Evolutionary conservation across 2,888 invertebrate species (phyloP), one percentile per base, ranked within the genome.

Genomic region (Corbicula japonica): DNA sequence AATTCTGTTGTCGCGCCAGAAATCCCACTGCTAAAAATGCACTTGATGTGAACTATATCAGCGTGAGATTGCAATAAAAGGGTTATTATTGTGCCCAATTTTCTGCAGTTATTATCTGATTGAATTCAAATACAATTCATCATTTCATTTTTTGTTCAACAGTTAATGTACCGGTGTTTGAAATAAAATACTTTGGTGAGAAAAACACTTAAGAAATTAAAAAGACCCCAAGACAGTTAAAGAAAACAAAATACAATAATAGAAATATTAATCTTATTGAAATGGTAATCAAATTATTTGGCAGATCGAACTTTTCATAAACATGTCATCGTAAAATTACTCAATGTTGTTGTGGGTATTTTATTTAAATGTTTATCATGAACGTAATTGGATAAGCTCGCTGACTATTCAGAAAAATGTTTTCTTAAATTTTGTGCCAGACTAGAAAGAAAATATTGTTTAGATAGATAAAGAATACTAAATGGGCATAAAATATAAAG

Each of bases 201-300:
- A 35, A 8, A 35, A 58, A 58, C 21, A 58, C 6, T 28, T 23
- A 58, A 10, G 1, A n/a, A 12, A 1, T 54, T 6, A 50, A 21
- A 21, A 32, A n/a, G n/a, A 54, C 54, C 30, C 23, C 28, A 54
- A 54, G 28, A 30, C 54, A n/a, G n/a, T 32, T 12, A 28, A 58
- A 58, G 58, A 58, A 58, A 58, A 58, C 58, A 58, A 58, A 58
- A 35, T 5, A n/a, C n/a, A n/a, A n/a, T n/a, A n/a, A n/a, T n/a
- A n/a, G n/a, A n/a, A n/a, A n/a, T n/a, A n/a, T n/a, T n/a, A n/a
- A n/a, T 41, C 41, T 41, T 41, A 12, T 15, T 58, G 34, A 35
- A 58, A 30, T n/a, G 21, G 58, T 21, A 6, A 5, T 58, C 21
- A 35, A 58, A 58, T n/a, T n/a, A n/a, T n/a, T 35, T 58, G 58